phyloP scores from a whole-genome alignment of 2,888 invertebrate species.

The Phasia obesa region DNA sequence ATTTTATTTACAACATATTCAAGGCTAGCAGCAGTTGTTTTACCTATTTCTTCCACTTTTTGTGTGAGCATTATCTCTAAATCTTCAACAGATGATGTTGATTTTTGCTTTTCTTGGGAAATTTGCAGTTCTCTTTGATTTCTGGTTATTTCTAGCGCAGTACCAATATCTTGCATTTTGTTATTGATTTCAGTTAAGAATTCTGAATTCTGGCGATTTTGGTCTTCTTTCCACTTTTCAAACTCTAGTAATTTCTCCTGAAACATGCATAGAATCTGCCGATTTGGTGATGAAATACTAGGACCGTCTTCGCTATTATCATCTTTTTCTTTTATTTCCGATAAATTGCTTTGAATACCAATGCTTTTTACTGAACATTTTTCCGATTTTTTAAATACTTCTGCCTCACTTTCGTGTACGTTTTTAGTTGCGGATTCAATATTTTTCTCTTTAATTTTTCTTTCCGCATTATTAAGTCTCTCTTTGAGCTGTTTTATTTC shows the following conservation, averaged over 20 bases:
- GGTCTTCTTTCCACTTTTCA: constrained; percentile 76
- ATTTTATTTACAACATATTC: constrained; percentile 76
- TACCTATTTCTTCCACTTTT: constrained; percentile 77
- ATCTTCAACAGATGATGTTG: constrained; percentile 75
- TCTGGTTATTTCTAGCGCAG: constrained; percentile 72
- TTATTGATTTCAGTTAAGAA: constrained; percentile 76
- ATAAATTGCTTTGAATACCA: constrained; percentile 76
- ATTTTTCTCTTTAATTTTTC: constrained; percentile 81
- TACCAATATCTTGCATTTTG: constrained; percentile 74
- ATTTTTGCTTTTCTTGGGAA: background rate
- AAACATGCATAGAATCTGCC: constrained; percentile 74
- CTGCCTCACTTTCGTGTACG: constrained; percentile 16
- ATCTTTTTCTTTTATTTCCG: constrained; percentile 76
- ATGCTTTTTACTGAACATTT: constrained; percentile 67
- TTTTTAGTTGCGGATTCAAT: constrained; percentile 30
- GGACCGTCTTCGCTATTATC: constrained; percentile 68
- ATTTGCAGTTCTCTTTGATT: constrained; percentile 11
- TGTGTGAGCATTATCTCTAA: constrained; percentile 76
- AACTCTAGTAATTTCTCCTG: constrained; percentile 75
- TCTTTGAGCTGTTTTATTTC: constrained; percentile 87
- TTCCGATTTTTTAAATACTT: constrained; percentile 36
- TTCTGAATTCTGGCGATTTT: constrained; percentile 75
- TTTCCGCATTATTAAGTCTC: constrained; percentile 85
- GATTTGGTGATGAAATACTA: constrained; percentile 51
- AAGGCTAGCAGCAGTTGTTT: constrained; percentile 75